A percentile compares a stretch with the other conserved stretches of the same genome.
Conservation (phyloP, 2,113 vertebrate genomes). For the Rhodinocichla rosea region DNA sequence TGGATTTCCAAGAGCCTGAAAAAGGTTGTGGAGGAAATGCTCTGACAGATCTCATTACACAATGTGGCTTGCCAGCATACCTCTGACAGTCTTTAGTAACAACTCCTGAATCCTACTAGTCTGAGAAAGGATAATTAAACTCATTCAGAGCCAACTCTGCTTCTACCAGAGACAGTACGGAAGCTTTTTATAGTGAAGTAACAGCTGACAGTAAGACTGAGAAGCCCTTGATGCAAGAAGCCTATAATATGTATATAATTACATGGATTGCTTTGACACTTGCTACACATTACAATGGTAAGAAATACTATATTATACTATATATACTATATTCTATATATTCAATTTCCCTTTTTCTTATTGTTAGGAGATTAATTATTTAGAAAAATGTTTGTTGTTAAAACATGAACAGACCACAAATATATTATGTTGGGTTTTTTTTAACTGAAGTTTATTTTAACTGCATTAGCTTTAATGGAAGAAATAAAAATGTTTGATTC, state of each 20-base stretch:
- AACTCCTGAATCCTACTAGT: not conserved
- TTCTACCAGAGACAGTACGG: not conserved
- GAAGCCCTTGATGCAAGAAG: not conserved
- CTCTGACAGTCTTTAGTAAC: constrained; percentile 28
- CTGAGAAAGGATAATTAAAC: constrained; percentile 18
- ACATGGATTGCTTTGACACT: not conserved
- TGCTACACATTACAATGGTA: not conserved
- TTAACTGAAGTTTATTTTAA: not conserved
- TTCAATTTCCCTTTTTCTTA: not conserved
- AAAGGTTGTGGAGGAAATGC: not conserved
- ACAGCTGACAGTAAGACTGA: not conserved
- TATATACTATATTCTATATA: not conserved
- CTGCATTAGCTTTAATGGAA: not conserved
- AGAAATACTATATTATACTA: not conserved
- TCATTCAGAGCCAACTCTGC: not conserved
- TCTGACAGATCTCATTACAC: constrained; percentile 28
- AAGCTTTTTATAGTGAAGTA: constrained; percentile 20
- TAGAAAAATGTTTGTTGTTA: not conserved
- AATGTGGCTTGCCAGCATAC: not conserved
- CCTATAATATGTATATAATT: not conserved
- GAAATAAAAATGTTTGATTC: not conserved
- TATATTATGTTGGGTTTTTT: not conserved
- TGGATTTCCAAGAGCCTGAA: not conserved
- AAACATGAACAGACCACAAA: not conserved
- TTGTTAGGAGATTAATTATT: not conserved